Conservation (phyloP, 2,797 vertebrate species). For the Kryptopterus vitreolus region DNA sequence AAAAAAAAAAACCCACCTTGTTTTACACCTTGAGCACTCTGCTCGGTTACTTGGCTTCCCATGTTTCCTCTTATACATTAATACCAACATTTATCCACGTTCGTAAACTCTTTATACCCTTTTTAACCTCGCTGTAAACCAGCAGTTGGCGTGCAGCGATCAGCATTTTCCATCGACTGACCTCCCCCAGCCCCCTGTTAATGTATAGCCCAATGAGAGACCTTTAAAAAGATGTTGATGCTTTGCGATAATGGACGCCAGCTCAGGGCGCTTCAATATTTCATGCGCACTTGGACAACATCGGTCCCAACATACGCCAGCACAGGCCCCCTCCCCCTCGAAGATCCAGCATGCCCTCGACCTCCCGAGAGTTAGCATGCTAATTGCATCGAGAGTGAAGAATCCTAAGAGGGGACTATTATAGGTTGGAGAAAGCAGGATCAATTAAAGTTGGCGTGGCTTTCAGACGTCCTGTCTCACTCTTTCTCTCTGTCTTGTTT, state of each 20-base stretch:
- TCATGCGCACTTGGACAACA: constrained; percentile 46
- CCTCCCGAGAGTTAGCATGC: constrained; percentile 27
- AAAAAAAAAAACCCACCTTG: not conserved
- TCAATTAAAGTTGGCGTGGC: constrained; percentile 35
- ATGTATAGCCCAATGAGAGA: constrained; percentile 14
- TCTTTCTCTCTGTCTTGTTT: not conserved
- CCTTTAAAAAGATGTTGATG: constrained; percentile 27
- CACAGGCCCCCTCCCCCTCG: constrained; percentile 13
- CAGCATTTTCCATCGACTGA: constrained; percentile 10
- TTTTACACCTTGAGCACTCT: not conserved
- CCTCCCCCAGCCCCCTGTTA: constrained; percentile 16
- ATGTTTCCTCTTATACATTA: not conserved
- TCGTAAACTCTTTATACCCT: constrained; percentile 10
- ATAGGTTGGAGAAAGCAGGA: constrained; percentile 33
- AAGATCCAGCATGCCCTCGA: constrained; percentile 14
- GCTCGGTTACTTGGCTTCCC: not conserved
- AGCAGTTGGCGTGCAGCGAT: not conserved
- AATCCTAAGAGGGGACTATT: constrained; percentile 34
- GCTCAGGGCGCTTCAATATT: constrained; percentile 49
- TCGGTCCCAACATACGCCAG: constrained; percentile 21
- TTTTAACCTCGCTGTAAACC: constrained; percentile 15
- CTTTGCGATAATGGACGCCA: constrained; percentile 48
- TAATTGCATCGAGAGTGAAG: constrained; percentile 33
- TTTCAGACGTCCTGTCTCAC: constrained; percentile 19
- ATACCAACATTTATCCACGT: not conserved